Percentiles rank a stretch among this genome's conserved stretches.
phyloP scores from a whole-genome alignment of 2,797 vertebrate genomes.

The Huso huso region DNA sequence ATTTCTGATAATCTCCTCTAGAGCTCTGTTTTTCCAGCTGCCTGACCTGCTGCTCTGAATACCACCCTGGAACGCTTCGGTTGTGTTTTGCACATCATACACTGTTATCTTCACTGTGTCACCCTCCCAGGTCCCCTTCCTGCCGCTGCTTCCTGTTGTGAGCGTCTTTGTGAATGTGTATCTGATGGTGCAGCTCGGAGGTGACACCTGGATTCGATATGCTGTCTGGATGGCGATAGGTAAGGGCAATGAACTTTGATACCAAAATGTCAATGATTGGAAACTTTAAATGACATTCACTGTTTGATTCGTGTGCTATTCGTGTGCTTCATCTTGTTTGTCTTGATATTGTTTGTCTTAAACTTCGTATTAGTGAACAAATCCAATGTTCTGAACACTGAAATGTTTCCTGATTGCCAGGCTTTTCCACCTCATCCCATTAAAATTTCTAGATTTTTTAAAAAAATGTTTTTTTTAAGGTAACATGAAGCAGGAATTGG shows the following conservation, averaged over 20 bases:
- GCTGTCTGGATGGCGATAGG: conserved; percentile 72
- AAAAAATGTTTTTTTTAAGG: too few relatives aligned
- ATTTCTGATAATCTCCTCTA: too few relatives aligned
- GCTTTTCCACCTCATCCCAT: too few relatives aligned
- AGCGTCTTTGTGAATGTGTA: conserved; percentile 67
- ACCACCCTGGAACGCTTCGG: too few relatives aligned
- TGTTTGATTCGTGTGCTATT: not conserved
- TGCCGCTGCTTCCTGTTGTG: conserved; percentile 66
- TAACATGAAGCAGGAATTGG: too few relatives aligned
- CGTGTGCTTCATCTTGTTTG: not conserved
- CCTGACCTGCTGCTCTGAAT: too few relatives aligned
- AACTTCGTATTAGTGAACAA: not conserved
- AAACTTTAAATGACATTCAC: not conserved
- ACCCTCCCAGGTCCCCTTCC: conserved; percentile 62
- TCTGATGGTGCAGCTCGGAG: conserved; percentile 65
- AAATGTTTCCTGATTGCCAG: too few relatives aligned
- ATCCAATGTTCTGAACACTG: too few relatives aligned
- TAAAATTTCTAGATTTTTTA: too few relatives aligned
- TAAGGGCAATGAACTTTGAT: conserved; percentile 36
- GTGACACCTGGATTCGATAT: conserved; percentile 65
- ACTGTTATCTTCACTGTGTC: not conserved
- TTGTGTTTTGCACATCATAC: too few relatives aligned
- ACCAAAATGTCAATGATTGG: not conserved
- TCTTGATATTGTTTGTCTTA: not conserved
- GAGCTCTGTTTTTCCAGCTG: too few relatives aligned